Evolutionary conservation across 2,888 invertebrate genomes (phyloP).

Genomic region (Bombyx huttoni): DNA sequence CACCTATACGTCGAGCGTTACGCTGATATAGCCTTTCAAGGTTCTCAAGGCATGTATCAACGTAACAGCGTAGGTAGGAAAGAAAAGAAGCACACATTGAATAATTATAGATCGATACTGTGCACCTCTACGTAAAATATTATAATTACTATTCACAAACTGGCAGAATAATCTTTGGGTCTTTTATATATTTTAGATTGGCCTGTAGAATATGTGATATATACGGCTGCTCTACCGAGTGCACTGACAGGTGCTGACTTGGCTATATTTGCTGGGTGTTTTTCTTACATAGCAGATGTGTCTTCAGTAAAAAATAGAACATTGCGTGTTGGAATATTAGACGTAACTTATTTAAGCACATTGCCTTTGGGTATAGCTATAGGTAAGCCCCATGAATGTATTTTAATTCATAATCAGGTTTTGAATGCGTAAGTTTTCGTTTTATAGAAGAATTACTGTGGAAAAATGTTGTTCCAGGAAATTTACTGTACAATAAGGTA

Average conservation of each 20-base stretch:
- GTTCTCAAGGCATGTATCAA: no score
- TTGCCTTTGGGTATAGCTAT: constrained; percentile 87
- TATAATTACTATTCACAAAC: no score
- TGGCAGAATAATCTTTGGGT: no score
- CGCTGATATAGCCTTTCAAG: no score
- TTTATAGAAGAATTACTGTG: background rate
- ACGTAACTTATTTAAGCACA: constrained; percentile 85
- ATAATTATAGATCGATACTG: no score
- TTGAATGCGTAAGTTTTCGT: background rate
- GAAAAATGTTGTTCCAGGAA: constrained; percentile 61
- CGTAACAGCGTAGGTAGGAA: no score
- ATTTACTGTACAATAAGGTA: constrained; percentile 74
- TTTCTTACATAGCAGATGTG: constrained; percentile 86
- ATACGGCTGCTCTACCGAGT: constrained; percentile 82
- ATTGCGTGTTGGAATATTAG: constrained; percentile 84
- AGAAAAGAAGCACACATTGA: no score
- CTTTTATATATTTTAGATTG: constrained; percentile 54
- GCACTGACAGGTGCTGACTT: constrained; percentile 84
- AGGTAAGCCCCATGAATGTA: constrained; percentile 51
- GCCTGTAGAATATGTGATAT: constrained; percentile 82
- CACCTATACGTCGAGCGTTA: no score
- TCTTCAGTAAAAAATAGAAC: constrained; percentile 80
- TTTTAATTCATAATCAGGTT: background rate
- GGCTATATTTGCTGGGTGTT: constrained; percentile 84
- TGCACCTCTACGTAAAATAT: no score